These are phyloP conservation scores for Caenorhabditis auriculariae DNA, from an alignment of 2,888 invertebrate species.

Conservation along the genomic window DNA sequence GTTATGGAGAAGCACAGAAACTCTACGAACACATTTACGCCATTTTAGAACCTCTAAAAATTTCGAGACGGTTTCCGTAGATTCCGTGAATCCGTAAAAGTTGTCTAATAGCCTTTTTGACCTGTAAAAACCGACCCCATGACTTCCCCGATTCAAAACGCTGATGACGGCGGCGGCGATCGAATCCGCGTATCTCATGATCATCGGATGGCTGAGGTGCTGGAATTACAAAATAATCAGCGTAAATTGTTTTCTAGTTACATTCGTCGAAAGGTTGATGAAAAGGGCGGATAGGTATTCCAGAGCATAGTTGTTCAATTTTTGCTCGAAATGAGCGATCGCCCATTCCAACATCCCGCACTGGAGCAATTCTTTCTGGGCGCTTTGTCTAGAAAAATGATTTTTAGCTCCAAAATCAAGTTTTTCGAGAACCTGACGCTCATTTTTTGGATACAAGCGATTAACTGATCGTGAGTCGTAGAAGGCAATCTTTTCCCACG, in stretches of 20 bases:
- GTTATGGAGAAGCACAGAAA: no score
- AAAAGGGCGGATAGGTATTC: constrained; percentile 37
- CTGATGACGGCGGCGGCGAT: constrained; percentile 27
- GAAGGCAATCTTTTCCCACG: constrained; percentile 34
- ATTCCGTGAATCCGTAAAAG: no score
- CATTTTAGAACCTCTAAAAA: no score
- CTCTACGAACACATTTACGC: no score
- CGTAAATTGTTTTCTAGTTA: constrained; percentile 1
- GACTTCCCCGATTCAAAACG: constrained; percentile 22
- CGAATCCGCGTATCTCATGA: constrained; percentile 33
- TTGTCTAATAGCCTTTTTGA: neutral
- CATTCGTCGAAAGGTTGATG: constrained; percentile 36
- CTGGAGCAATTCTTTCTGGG: constrained; percentile 32
- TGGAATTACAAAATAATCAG: constrained; percentile 9
- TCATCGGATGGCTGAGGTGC: constrained; percentile 25
- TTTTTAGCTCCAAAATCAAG: neutral
- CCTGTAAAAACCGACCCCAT: constrained; percentile 20
- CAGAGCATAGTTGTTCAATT: constrained; percentile 35
- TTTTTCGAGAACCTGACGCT: constrained; percentile 21
- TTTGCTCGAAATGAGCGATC: constrained; percentile 31
- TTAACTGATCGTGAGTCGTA: constrained; percentile 37
- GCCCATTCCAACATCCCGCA: constrained; percentile 41
- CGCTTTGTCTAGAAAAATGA: constrained; percentile 8
- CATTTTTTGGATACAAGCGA: constrained; percentile 38
- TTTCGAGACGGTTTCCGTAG: no score